These are phyloP conservation scores for Bombus difficillimus DNA, from an alignment of 1,140 invertebrate genomes.

Conservation along the genomic window DNA sequence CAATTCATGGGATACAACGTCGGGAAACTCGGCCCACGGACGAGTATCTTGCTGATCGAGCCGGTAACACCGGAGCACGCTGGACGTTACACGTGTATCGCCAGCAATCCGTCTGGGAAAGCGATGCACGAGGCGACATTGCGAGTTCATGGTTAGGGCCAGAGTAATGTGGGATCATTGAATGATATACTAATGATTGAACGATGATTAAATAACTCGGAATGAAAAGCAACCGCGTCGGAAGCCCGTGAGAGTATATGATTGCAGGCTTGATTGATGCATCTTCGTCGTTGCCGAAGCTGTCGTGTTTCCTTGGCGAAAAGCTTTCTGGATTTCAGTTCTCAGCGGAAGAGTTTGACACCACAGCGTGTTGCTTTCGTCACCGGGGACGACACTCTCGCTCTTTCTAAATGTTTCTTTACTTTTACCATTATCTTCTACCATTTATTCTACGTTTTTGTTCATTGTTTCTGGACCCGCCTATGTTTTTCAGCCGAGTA, in stretches of 20 bases:
- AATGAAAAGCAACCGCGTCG: conserved; percentile 59
- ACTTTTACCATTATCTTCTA: conserved; percentile 37
- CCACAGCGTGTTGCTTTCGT: conserved; percentile 68
- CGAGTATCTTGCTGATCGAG: conserved; percentile 83
- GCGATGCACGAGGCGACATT: conserved; percentile 83
- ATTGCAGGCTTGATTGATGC: conserved; percentile 67
- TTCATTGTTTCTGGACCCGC: conserved; percentile 37
- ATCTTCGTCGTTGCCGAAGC: conserved; percentile 67
- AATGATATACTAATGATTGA: conserved; percentile 55
- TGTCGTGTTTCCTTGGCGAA: conserved; percentile 66
- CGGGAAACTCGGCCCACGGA: conserved; percentile 82
- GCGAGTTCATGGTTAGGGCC: conserved; percentile 84
- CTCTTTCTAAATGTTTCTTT: neutral
- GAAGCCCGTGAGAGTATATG: conserved; percentile 49
- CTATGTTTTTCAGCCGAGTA: conserved; percentile 49
- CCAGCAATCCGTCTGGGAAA: conserved; percentile 86
- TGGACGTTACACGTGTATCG: conserved; percentile 88
- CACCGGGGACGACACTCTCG: conserved; percentile 56
- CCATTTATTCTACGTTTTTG: conserved; percentile 42
- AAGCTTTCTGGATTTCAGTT: conserved; percentile 67
- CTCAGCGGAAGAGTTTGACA: conserved; percentile 38
- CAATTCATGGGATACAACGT: conserved; percentile 81
- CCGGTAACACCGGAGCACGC: conserved; percentile 83
- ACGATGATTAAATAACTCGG: conserved; percentile 54
- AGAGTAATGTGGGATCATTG: conserved; percentile 59